Base-by-base conservation (phyloP, 2,113 vertebrate genomes). In the Glaucidium brasilianum region DNA sequence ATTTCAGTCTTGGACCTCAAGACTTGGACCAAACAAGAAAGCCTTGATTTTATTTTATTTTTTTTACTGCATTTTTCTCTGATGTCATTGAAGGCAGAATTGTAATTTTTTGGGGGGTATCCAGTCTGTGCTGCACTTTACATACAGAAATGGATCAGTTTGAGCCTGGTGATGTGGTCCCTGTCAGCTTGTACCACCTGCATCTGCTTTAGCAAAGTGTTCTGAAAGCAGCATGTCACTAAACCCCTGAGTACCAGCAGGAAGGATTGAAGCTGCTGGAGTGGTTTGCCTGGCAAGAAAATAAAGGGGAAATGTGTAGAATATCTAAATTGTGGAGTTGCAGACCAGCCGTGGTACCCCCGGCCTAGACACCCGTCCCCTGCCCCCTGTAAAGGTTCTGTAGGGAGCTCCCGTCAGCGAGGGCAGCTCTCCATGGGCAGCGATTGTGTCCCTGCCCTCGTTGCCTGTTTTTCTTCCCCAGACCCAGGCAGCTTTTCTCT, bases 361-460 rank as follows among this genome's bases (percentile, higher is more conserved):
- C 32, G 50, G 35, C 52, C 43, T 45, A 9, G 69, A 23, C n/a
- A 60, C 17, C 20, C 4, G 1, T 39, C 34, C 55, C 41, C 50
- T 63, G 15, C 35, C 52, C 13, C 25, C 49, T 39, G 41, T 26
- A 9, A 30, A 15, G 10, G 3, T 3, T 62, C 53, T 21, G 0
- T 4, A 6, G 21, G 34, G 47, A 43, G 11, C 41, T 43, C 26
- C 35, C 49, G 55, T 22, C 39, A 7, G 35, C 23, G 29, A 23
- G n/a, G n/a, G 11, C 6, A 4, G 55, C 14, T 15, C 35, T 18
- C 60, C 9, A 0, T 6, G 15, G 29, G 41, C 25, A 13, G 27
- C 3, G 2, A 4, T 10, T 7, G 11, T 34, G 0, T 32, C 32
- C 25, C 26, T n/a, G 39, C 71, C 55, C 30, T 16, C 37, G 3